Base-by-base conservation (phyloP, 2,113 vertebrate genomes). In the Chlorodrepanis virens region DNA sequence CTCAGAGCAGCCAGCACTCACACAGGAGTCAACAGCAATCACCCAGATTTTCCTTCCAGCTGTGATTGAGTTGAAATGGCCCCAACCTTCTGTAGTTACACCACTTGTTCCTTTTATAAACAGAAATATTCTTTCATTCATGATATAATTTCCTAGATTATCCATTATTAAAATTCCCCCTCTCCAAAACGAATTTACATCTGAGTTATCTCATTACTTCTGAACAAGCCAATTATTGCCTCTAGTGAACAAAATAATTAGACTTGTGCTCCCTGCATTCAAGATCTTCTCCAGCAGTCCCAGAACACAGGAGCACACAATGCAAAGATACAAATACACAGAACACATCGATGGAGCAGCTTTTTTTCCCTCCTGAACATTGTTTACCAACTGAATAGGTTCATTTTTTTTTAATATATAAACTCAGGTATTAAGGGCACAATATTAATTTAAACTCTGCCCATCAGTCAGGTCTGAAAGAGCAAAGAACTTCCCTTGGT, bases 131-230 rank as follows among this genome's bases (percentile, higher is more conserved):
- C 96, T 77, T 93, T 94, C 93, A 93, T 89, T 94, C 67, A 87
- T 87, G 90, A 91, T 70, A 72, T 90, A 96, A 97, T 97, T 96
- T 92, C 96, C 91, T 90, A 95, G 97, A 98, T 97, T 97, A 97
- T 91, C 92, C 95, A 97, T 97, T 97, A 97, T 97, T 98, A 97
- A 91, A 97, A 97, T 96, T 89, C 90, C 59, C 64, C 90, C 85
- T 96, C 77, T 96, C 94, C 86, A 97, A 98, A 97, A 84, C n/a
- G 92, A 97, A 97, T 97, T 97, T 97, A 97, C 95, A 98, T 97
- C 95, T 98, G 89, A 98, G 98, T 98, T 97, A 97, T 93, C 89
- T 97, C 97, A 97, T 96, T 97, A 97, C 94, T 96, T 85, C 93
- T 97, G 95, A 98, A 97, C 91, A 97, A 97, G 83, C 90, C 97